These are phyloP conservation scores for Diadegma fenestrale DNA, from an alignment of 2,888 invertebrate genomes.

Conservation along the genomic window DNA sequence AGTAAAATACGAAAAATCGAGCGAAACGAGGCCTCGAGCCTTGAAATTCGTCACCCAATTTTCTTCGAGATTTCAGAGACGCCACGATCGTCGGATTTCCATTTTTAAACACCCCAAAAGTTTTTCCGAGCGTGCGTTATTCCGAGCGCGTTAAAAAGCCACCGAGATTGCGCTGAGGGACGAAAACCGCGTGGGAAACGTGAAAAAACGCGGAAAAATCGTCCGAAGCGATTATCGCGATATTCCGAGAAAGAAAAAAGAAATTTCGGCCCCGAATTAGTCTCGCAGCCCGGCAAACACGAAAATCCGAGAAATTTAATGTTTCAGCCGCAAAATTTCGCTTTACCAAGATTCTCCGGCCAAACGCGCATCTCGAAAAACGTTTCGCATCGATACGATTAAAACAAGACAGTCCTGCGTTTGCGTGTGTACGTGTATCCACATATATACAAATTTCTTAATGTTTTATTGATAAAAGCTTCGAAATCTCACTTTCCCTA, in stretches of 20 bases:
- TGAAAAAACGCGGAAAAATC: neutral
- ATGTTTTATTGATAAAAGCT: constrained; percentile 74
- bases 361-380: neutral
- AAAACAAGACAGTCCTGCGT: neutral
- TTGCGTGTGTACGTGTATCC: constrained; percentile 35
- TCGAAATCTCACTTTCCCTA: constrained; percentile 76
- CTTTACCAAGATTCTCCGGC: neutral
- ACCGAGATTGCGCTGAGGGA: no score
- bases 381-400: neutral
- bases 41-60: neutral
- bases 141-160: neutral
- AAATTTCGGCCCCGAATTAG: no score
- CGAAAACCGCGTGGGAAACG: neutral
- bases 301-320: no score
- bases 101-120: neutral
- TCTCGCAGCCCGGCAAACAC: neutral
- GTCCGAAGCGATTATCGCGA: neutral
- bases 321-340: no score
- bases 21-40: neutral
- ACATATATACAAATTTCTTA: constrained; percentile 64
- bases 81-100: constrained; percentile 8
- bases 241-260: neutral
- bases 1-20: neutral
- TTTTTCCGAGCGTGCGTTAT: neutral
- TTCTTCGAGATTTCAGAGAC: neutral